Conservation (phyloP, 2,113 vertebrate genomes). For the Phycodurus eques region DNA sequence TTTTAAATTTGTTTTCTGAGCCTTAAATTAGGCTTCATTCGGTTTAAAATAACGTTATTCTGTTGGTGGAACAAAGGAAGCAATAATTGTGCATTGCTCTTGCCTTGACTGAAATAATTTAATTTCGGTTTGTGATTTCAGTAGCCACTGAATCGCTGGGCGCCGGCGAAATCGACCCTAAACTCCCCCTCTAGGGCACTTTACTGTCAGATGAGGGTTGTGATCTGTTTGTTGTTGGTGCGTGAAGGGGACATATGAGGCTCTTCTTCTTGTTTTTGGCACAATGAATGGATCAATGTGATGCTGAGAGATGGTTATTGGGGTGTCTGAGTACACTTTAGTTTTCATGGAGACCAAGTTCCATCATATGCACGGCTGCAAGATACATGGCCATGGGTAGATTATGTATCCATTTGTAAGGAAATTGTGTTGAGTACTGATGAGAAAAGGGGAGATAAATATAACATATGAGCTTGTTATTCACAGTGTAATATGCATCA, state of each 20-base stretch:
- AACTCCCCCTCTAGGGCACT: slow-evolving; percentile 6
- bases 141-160: not conserved
- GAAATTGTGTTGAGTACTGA: slow-evolving; percentile 1
- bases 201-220: slow-evolving; percentile 12
- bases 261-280: slow-evolving; percentile 16
- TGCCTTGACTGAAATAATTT: slow-evolving; percentile 1
- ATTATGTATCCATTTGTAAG: not conserved
- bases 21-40: not conserved
- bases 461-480: not conserved
- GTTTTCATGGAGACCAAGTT: slow-evolving; percentile 11
- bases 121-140: slow-evolving; percentile 1
- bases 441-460: not conserved
- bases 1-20: not conserved
- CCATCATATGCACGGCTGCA: not conserved
- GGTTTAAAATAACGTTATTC: not conserved
- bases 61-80: not conserved
- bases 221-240: slow-evolving; percentile 25
- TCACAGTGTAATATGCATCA: slow-evolving; percentile 10
- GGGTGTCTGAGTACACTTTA: slow-evolving; percentile 6
- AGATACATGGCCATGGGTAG: not conserved
- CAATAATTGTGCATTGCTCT: not conserved
- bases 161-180: slow-evolving; percentile 15
- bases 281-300: slow-evolving; percentile 22
- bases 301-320: slow-evolving; percentile 31
- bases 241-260: slow-evolving; percentile 24